These are phyloP conservation scores for Hofmannophila pseudospretella DNA, from an alignment of 2,888 invertebrate species.

Conservation along the genomic window DNA sequence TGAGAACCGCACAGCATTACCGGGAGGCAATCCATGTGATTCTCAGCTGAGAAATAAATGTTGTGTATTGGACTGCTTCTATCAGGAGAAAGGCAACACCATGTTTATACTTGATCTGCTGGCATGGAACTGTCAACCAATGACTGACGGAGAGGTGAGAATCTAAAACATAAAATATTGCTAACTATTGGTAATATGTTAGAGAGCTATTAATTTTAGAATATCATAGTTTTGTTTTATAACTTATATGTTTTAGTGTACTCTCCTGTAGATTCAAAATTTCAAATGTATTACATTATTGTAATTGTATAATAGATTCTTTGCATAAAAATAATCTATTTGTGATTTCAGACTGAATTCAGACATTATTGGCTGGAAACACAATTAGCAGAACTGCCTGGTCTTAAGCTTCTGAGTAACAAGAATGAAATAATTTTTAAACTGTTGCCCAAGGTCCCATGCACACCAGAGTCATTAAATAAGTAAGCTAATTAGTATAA, in stretches of 20 bases:
- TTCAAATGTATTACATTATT: too few relatives aligned
- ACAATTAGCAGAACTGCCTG: constrained; percentile 82
- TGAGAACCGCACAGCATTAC: constrained; percentile 81
- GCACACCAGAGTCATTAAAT: constrained; percentile 60
- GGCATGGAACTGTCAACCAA: constrained; percentile 85
- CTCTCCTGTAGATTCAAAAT: too few relatives aligned
- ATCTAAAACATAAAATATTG: background rate
- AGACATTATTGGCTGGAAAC: constrained; percentile 90
- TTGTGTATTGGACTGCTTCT: constrained; percentile 92
- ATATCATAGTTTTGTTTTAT: too few relatives aligned
- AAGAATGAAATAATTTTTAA: constrained; percentile 65
- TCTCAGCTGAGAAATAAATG: constrained; percentile 48
- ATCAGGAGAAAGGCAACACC: constrained; percentile 74
- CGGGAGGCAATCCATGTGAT: constrained; percentile 80
- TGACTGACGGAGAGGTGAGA: constrained; percentile 86
- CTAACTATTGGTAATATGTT: background rate
- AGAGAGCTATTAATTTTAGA: too few relatives aligned
- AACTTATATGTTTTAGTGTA: too few relatives aligned
- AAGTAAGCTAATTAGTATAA: too few relatives aligned
- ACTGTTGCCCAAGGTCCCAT: constrained; percentile 67
- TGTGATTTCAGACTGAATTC: constrained; percentile 86
- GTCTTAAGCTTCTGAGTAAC: constrained; percentile 42
- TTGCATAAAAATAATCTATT: too few relatives aligned
- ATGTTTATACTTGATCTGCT: constrained; percentile 91
- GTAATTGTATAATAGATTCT: too few relatives aligned